Percentiles rank a stretch among this genome's conserved stretches.
Evolutionary conservation across 2,113 vertebrate species (phyloP).

Genomic region (Rattus norvegicus): GRCr8 NC_086023.1:42027501-42028000

Average conservation of each 20-base stretch:
- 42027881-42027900: constrained; percentile 85
- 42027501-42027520: neutral
- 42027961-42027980: constrained; percentile 80
- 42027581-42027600: constrained; percentile 49
- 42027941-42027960: constrained; percentile 84
- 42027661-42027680: constrained; percentile 44
- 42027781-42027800: constrained; percentile 71
- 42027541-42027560: neutral
- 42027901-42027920: constrained; percentile 83
- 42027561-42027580: neutral
- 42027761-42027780: constrained; percentile 44
- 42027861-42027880: constrained; percentile 79
- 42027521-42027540: neutral
- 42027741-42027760: constrained; percentile 62
- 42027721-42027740: neutral
- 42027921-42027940: constrained; percentile 82
- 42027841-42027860: constrained; percentile 79
- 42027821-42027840: constrained; percentile 80
- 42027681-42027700: constrained; percentile 42
- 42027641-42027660: constrained; percentile 68
- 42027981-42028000: constrained; percentile 84
- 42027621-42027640: constrained; percentile 62
- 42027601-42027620: neutral
- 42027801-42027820: constrained; percentile 25
- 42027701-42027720: constrained; percentile 55